phyloP scores from a whole-genome alignment of 2,888 invertebrate species.

The Thecocarcelia acutangulata region DNA sequence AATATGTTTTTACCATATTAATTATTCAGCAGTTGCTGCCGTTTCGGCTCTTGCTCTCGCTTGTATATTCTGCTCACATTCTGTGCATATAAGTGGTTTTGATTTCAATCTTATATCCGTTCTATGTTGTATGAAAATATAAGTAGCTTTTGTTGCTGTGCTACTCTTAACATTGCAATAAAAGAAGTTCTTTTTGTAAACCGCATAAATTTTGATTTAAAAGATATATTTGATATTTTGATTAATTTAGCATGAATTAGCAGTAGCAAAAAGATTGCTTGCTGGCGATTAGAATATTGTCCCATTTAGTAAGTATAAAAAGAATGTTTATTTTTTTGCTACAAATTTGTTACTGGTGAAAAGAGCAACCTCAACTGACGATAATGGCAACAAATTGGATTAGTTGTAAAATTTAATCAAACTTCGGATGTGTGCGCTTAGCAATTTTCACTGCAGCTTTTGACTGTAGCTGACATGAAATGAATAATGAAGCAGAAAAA shows the following conservation, averaged over 20 bases:
- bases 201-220: conserved; percentile 60
- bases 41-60: not conserved
- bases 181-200: conserved; percentile 36
- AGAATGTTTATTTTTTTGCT: not conserved
- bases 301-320: conserved; percentile 44
- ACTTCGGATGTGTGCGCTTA: conserved; percentile 29
- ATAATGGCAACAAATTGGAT: conserved; percentile 59
- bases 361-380: not conserved
- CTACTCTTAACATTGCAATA: conserved; percentile 1
- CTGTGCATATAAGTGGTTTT: conserved; percentile 59
- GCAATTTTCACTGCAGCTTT: conserved; percentile 17
- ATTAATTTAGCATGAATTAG: conserved; percentile 57
- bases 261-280: conserved; percentile 29
- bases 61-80: not conserved
- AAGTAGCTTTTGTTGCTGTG: conserved; percentile 10
- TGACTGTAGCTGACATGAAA: not conserved
- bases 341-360: conserved; percentile 20
- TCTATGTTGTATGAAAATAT: conserved; percentile 60
- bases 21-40: conserved; percentile 39
- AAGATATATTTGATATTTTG: conserved; percentile 57
- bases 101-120: conserved; percentile 67
- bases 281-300: conserved; percentile 50
- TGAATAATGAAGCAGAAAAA: conserved; percentile 26
- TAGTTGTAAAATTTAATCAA: conserved; percentile 54
- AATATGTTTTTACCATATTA: conserved; percentile 59